Percentiles rank a stretch among this genome's conserved stretches.
Conservation (phyloP, 2,113 vertebrate species). For the Alces alces region DNA sequence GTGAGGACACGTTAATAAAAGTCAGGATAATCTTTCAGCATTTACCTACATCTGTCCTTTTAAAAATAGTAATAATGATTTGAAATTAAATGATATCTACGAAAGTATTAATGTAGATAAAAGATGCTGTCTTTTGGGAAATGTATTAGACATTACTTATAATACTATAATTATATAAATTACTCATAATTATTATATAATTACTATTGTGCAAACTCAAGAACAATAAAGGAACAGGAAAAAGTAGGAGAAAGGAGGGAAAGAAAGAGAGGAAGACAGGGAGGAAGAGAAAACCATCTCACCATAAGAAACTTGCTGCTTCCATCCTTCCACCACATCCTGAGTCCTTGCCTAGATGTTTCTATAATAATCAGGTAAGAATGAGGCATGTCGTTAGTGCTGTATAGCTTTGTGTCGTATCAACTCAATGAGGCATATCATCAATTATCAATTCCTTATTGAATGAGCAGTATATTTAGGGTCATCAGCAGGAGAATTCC, state of each 20-base stretch:
- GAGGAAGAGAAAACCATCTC: background rate
- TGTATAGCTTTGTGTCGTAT: background rate
- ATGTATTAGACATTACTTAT: background rate
- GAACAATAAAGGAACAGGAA: background rate
- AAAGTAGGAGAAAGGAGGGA: background rate
- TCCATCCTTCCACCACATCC: background rate
- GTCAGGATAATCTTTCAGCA: background rate
- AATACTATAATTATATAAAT: background rate
- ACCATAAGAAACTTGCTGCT: background rate
- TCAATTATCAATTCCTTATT: background rate
- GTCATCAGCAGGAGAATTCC: background rate
- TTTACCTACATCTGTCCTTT: background rate
- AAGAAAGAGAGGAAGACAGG: background rate
- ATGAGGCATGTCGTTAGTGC: background rate
- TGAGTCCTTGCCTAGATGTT: background rate
- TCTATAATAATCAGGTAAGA: background rate
- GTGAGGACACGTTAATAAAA: background rate
- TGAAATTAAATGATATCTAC: background rate
- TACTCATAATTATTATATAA: background rate
- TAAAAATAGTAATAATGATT: background rate
- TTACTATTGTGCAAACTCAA: background rate
- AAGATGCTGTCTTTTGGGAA: background rate
- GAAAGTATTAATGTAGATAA: background rate
- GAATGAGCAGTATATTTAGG: background rate
- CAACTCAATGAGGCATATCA: background rate